Conservation (phyloP, 1,140 invertebrate species). For the Drosophila azteca region DNA sequence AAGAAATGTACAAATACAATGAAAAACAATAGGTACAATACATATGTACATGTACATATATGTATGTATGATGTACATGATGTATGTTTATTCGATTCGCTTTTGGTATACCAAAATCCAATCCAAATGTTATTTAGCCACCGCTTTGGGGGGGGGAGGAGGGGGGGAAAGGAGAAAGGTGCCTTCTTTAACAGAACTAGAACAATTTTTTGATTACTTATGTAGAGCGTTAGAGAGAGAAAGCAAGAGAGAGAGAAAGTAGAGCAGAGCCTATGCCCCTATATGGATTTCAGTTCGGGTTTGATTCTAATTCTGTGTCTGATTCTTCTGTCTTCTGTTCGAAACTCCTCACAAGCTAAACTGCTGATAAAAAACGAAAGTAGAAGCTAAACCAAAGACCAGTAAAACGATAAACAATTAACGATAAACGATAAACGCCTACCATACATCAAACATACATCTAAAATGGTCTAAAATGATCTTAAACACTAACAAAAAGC, state of each 20-base stretch:
- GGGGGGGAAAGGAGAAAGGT: slow-evolving; percentile 22
- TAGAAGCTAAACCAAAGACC: slow-evolving; percentile 42
- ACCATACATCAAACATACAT: too few relatives aligned
- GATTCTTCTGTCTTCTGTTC: slow-evolving; percentile 1
- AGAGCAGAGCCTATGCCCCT: too few relatives aligned
- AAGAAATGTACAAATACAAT: slow-evolving; percentile 53
- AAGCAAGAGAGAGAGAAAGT: too few relatives aligned
- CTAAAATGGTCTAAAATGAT: slow-evolving; percentile 14
- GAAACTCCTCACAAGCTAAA: slow-evolving; percentile 54
- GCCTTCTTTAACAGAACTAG: slow-evolving; percentile 45
- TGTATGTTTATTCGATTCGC: slow-evolving; percentile 25
- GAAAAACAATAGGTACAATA: slow-evolving; percentile 6
- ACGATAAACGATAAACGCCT: too few relatives aligned
- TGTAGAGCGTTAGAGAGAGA: too few relatives aligned
- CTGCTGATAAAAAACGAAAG: slow-evolving; percentile 53
- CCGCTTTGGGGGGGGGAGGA: background rate
- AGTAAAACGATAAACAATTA: slow-evolving; percentile 19
- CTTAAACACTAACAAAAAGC: slow-evolving; percentile 21
- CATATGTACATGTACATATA: too few relatives aligned
- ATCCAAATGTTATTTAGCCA: too few relatives aligned
- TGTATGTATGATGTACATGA: too few relatives aligned
- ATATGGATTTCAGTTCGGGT: too few relatives aligned
- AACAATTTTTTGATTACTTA: slow-evolving; percentile 35
- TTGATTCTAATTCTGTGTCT: too few relatives aligned
- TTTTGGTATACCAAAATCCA: slow-evolving; percentile 30